Percentiles rank a stretch among this genome's conserved stretches.
Evolutionary conservation across 2,888 invertebrate genomes (phyloP).

Genomic region (Chrysotoxum bicinctum): DNA sequence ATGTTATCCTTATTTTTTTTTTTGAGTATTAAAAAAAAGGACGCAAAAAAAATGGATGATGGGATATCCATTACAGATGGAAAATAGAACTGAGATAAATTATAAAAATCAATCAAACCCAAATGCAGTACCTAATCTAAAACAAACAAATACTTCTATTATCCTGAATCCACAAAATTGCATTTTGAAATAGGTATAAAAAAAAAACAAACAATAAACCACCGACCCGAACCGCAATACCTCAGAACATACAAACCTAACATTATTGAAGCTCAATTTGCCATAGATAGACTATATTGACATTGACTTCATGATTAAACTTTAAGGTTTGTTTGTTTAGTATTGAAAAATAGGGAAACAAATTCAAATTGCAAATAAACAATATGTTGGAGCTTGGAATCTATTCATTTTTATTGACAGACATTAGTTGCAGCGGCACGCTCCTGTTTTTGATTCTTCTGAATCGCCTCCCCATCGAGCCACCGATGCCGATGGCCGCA

Average conservation of each 20-base stretch:
- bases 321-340: slow-evolving; percentile 1
- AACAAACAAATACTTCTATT: slow-evolving; percentile 41
- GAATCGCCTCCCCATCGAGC: neutral
- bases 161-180: slow-evolving; percentile 38
- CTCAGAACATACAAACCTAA: neutral
- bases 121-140: slow-evolving; percentile 34
- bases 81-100: neutral
- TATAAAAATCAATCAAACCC: slow-evolving; percentile 35
- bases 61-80: neutral
- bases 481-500: neutral
- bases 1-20: slow-evolving; percentile 8
- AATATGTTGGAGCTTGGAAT: slow-evolving; percentile 14
- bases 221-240: neutral
- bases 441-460: neutral
- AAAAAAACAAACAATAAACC: neutral
- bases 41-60: neutral
- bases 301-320: slow-evolving; percentile 32
- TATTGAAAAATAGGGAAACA: slow-evolving; percentile 11
- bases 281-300: neutral
- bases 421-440: slow-evolving; percentile 53
- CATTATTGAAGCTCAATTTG: slow-evolving; percentile 23
- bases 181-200: slow-evolving; percentile 27
- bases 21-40: neutral
- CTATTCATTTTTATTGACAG: slow-evolving; percentile 55
- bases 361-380: slow-evolving; percentile 52